Evolutionary conservation across 2,113 vertebrate genomes (phyloP), one percentile per base, ranked within the genome.

Genomic region (Polypterus senegalus): DNA sequence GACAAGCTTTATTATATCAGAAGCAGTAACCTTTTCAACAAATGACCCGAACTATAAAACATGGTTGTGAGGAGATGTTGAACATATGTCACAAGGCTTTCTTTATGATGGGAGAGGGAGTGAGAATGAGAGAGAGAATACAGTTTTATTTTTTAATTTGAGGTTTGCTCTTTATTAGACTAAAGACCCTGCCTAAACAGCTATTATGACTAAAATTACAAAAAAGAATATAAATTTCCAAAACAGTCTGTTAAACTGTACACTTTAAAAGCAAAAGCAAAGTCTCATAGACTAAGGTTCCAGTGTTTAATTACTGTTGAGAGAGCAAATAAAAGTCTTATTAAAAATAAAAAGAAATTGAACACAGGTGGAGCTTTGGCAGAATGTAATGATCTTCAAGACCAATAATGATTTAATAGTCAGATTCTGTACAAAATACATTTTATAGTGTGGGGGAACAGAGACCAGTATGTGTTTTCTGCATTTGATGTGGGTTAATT

Each of bases 11-110:
- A 87, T 89, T 96, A 90, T 88, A 87, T 86, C 72, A 70, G 85
- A 82, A 90, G 86, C 88, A 84, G 86, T 92, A 91, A 92, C 92
- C 91, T 92, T 91, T 91, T 90, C 87, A 95, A 82, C 88, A 86
- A 83, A 75, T 94, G 90, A 93, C 89, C 92, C 90, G 88, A 92
- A 93, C 89, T 73, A 70, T 76, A 74, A 80, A 76, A 69, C 69
- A 77, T 76, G 72, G 78, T 79, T 82, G 70, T 1, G 57, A 81
- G 73, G 73, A 84, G 83, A 81, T 88, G 89, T 83, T 76, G 77
- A 86, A 87, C 86, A 88, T 93, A 89, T 92, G 89, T 93, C 89
- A 90, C 83, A 77, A 65, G 69, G 43, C 56, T 74, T 45, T 5
- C 66, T 55, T 73, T 79, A 73, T 77, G 71, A 67, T 48, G 8